These are phyloP conservation scores for Nymphalis c-album DNA, from an alignment of 2,888 invertebrate genomes.

Conservation along the genomic window DNA sequence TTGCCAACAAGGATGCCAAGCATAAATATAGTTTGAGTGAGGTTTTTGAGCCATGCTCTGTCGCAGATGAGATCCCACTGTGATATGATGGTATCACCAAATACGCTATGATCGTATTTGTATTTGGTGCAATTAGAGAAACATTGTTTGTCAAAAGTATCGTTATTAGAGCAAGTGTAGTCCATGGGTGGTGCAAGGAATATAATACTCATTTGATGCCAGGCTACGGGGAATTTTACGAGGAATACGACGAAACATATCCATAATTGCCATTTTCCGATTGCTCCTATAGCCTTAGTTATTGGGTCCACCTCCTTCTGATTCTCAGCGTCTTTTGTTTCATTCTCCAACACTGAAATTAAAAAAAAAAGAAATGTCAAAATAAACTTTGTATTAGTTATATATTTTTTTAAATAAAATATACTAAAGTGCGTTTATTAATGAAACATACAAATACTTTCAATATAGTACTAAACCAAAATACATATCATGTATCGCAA, in stretches of 20 bases:
- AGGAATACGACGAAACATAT: slow-evolving; percentile 85
- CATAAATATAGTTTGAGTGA: slow-evolving; percentile 91
- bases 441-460: too few relatives aligned
- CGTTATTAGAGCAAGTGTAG: slow-evolving; percentile 72
- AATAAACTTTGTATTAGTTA: too few relatives aligned
- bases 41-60: slow-evolving; percentile 83
- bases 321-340: slow-evolving; percentile 56
- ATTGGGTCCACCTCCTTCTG: slow-evolving; percentile 81
- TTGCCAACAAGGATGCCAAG: slow-evolving; percentile 88
- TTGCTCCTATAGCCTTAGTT: slow-evolving; percentile 85
- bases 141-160: slow-evolving; percentile 76
- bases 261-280: slow-evolving; percentile 88
- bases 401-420: too few relatives aligned
- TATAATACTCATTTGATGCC: slow-evolving; percentile 90
- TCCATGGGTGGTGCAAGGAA: slow-evolving; percentile 87
- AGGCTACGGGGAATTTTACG: slow-evolving; percentile 89
- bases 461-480: too few relatives aligned
- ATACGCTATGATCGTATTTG: slow-evolving; percentile 83
- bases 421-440: too few relatives aligned
- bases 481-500: too few relatives aligned
- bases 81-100: slow-evolving; percentile 86
- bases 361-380: slow-evolving; percentile 26
- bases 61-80: slow-evolving; percentile 90
- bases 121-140: slow-evolving; percentile 78
- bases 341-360: slow-evolving; percentile 70